A percentile compares a stretch with the other conserved stretches of the same genome.
Conservation (phyloP, 2,888 invertebrate species). For the Phortica okadai region DNA sequence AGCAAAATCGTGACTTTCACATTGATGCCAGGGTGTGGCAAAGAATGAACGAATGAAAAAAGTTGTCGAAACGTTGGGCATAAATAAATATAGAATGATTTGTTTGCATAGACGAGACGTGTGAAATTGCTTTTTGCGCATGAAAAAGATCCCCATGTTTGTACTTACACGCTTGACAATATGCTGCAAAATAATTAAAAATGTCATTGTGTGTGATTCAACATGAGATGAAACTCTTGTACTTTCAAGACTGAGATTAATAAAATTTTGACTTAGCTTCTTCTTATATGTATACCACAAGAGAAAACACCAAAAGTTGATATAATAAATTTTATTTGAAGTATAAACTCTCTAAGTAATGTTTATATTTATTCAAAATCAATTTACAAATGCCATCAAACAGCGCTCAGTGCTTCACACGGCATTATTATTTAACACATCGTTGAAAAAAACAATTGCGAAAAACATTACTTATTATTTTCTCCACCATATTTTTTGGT, state of each 20-base stretch:
- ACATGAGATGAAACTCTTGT: neutral
- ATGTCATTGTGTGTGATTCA: neutral
- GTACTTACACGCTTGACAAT: neutral
- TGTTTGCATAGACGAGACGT: conserved; percentile 31
- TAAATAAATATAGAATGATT: conserved; percentile 16
- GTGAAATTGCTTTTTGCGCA: conserved; percentile 28
- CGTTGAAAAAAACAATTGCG: neutral
- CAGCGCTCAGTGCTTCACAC: too few relatives aligned
- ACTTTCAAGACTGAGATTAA: neutral
- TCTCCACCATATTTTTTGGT: neutral
- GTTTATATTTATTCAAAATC: too few relatives aligned
- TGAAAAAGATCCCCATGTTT: neutral
- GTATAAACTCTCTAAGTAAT: too few relatives aligned
- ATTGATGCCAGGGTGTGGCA: conserved; percentile 53
- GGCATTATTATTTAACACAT: neutral
- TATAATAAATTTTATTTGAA: too few relatives aligned
- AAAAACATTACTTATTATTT: neutral
- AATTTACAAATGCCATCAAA: too few relatives aligned
- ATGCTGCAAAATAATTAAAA: conserved; percentile 8
- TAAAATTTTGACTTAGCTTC: neutral
- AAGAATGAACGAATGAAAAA: neutral
- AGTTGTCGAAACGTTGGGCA: conserved; percentile 5
- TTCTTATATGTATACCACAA: too few relatives aligned
- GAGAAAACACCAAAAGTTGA: too few relatives aligned
- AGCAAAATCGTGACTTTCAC: conserved; percentile 68